Evolutionary conservation across 2,113 vertebrate genomes (phyloP), one percentile per base, ranked within the genome.

Genomic region (Datnioides undecimradiatus): DNA sequence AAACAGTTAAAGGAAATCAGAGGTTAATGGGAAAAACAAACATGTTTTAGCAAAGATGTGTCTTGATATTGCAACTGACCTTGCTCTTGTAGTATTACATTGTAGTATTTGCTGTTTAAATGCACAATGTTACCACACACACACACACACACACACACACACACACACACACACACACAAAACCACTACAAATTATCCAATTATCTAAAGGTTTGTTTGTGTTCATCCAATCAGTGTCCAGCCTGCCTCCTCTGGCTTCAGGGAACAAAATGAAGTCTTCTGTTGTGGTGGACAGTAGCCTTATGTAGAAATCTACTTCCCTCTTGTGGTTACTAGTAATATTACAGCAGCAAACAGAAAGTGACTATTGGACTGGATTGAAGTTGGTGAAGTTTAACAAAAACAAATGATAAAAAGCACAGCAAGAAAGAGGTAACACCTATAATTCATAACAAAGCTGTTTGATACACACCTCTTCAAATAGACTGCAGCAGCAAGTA

Each of bases 301-400:
- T n/a, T n/a, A n/a, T 67, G 52, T 73, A 80, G 27, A 67, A 73
- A 31, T 78, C 21, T 87, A 52, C 72, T 38, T 33, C 89, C 88
- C 65, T 34, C 89, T 79, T 60, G 82, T 86, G 92, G 90, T 27
- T 46, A 0, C 1, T 76, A 0, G n/a, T 27, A 58, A 46, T 40
- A 66, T 59, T 11, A 40, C 72, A 75, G 1, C 36, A n/a, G 4
- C 6, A 73, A 29, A 48, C 1, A 25, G 13, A 69, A 38, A 45
- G 10, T 3, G 8, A n/a, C n/a, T n/a, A n/a, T n/a, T n/a, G n/a
- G n/a, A n/a, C n/a, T 2, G 8, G 25, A 19, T 34, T 41, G 13
- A 8, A 25, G n/a, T 36, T 51, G 7, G n/a, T n/a, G n/a, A n/a
- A n/a, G n/a, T n/a, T n/a, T n/a, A n/a, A n/a, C n/a, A n/a, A n/a